Conservation (phyloP, 2,888 invertebrate species). For the Apoda limacodes region DNA sequence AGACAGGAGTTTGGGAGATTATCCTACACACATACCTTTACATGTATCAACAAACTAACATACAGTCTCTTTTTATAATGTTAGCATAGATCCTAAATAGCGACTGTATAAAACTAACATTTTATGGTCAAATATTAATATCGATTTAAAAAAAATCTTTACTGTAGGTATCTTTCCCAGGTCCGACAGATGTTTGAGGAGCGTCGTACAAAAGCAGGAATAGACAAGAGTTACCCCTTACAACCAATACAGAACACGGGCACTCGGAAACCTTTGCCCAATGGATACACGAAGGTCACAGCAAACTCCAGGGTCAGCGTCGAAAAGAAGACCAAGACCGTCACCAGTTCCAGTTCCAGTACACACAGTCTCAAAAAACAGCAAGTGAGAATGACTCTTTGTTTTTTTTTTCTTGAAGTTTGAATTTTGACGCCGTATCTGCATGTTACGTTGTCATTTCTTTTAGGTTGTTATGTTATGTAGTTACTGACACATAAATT, state of each 20-base stretch:
- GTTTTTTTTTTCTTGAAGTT: not conserved
- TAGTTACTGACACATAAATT: too few relatives aligned
- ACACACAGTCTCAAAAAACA: slow-evolving; percentile 41
- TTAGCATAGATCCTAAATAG: too few relatives aligned
- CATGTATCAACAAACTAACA: too few relatives aligned
- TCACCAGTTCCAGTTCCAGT: slow-evolving; percentile 26
- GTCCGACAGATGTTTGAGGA: slow-evolving; percentile 91
- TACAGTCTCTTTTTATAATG: too few relatives aligned
- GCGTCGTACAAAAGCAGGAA: slow-evolving; percentile 78
- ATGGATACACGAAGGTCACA: slow-evolving; percentile 46
- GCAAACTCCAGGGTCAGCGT: slow-evolving; percentile 24
- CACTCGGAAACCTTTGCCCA: slow-evolving; percentile 39
- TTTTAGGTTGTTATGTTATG: slow-evolving; percentile 11
- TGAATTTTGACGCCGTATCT: not conserved
- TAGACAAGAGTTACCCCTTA: slow-evolving; percentile 85
- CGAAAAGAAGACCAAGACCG: slow-evolving; percentile 34
- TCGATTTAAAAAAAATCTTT: too few relatives aligned
- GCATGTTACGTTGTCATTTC: not conserved
- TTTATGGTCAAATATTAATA: too few relatives aligned
- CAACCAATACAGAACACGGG: slow-evolving; percentile 76
- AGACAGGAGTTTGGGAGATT: too few relatives aligned
- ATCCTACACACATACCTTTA: too few relatives aligned
- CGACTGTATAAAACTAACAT: too few relatives aligned
- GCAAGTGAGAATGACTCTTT: slow-evolving; percentile 25
- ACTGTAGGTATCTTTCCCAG: slow-evolving; percentile 47